These are phyloP conservation scores for Betta splendens DNA, from an alignment of 2,797 vertebrate species.

Conservation along the genomic window DNA sequence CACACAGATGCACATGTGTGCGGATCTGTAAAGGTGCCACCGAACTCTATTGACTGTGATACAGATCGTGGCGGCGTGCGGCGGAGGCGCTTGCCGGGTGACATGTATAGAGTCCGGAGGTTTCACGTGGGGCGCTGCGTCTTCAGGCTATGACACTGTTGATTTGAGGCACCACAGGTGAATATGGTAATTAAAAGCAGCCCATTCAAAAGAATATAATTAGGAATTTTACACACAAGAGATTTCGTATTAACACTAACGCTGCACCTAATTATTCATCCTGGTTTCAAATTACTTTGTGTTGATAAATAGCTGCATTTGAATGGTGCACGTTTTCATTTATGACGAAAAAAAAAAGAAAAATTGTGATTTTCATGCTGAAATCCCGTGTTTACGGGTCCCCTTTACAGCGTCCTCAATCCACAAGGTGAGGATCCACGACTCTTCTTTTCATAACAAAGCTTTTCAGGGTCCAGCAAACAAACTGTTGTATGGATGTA, in stretches of 20 bases:
- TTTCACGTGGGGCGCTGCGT: slow-evolving; percentile 45
- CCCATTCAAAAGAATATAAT: slow-evolving; percentile 52
- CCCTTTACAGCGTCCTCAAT: slow-evolving; percentile 75
- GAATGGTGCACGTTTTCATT: slow-evolving; percentile 43
- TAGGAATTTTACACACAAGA: slow-evolving; percentile 46
- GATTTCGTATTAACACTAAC: slow-evolving; percentile 47
- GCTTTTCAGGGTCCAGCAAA: slow-evolving; percentile 79
- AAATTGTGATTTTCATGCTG: slow-evolving; percentile 62
- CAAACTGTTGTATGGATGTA: slow-evolving; percentile 85
- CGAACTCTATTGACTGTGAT: slow-evolving; percentile 61
- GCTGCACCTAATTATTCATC: slow-evolving; percentile 17
- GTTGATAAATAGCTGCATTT: slow-evolving; percentile 55
- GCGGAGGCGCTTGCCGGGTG: slow-evolving; percentile 44
- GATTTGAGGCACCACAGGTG: slow-evolving; percentile 61
- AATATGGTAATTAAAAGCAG: slow-evolving; percentile 69
- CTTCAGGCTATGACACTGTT: slow-evolving; percentile 52
- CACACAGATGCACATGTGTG: slow-evolving; percentile 44
- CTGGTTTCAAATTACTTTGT: slow-evolving; percentile 45
- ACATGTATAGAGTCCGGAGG: slow-evolving; percentile 31
- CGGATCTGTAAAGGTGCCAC: slow-evolving; percentile 58
- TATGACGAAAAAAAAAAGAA: slow-evolving; percentile 33
- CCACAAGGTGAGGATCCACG: slow-evolving; percentile 76
- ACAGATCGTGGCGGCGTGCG: slow-evolving; percentile 61
- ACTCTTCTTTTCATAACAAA: slow-evolving; percentile 82
- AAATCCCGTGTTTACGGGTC: slow-evolving; percentile 65